Conservation (phyloP, 2,113 vertebrate species). For the Paracanthobrama guichenoti region DNA sequence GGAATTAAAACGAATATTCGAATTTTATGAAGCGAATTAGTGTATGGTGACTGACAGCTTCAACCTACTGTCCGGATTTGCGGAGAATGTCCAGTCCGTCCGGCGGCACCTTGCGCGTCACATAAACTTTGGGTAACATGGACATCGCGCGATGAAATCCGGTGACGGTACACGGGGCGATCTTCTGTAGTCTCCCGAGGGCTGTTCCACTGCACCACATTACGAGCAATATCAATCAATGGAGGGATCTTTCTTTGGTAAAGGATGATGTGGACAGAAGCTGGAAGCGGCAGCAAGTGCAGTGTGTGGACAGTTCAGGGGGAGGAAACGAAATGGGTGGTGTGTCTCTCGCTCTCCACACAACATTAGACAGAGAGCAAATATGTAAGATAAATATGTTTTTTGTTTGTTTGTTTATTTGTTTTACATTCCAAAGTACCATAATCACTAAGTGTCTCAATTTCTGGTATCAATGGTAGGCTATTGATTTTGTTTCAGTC, state of each 20-base stretch:
- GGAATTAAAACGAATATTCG: not conserved
- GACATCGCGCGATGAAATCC: constrained; percentile 67
- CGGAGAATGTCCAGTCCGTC: constrained; percentile 75
- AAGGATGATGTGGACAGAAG: not conserved
- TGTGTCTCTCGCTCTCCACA: constrained; percentile 46
- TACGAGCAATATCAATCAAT: constrained; percentile 4
- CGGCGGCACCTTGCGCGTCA: constrained; percentile 77
- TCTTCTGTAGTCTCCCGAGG: constrained; percentile 64
- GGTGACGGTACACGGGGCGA: constrained; percentile 57
- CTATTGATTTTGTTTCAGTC: constrained; percentile 21
- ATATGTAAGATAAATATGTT: not conserved
- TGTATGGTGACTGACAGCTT: not conserved
- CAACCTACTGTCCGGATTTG: constrained; percentile 76
- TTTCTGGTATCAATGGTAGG: not conserved
- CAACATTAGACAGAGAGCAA: constrained; percentile 67
- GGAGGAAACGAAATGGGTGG: constrained; percentile 59
- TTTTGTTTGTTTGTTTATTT: not conserved
- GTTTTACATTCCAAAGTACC: constrained; percentile 20
- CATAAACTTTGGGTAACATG: constrained; percentile 71
- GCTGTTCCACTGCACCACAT: constrained; percentile 74
- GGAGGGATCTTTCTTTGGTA: constrained; percentile 60
- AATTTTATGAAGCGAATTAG: not conserved
- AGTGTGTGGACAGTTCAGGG: constrained; percentile 59
- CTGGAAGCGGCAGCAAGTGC: not conserved
- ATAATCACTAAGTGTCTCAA: not conserved